phyloP scores from a whole-genome alignment of 2,797 vertebrate species.

The Alca torda region DNA sequence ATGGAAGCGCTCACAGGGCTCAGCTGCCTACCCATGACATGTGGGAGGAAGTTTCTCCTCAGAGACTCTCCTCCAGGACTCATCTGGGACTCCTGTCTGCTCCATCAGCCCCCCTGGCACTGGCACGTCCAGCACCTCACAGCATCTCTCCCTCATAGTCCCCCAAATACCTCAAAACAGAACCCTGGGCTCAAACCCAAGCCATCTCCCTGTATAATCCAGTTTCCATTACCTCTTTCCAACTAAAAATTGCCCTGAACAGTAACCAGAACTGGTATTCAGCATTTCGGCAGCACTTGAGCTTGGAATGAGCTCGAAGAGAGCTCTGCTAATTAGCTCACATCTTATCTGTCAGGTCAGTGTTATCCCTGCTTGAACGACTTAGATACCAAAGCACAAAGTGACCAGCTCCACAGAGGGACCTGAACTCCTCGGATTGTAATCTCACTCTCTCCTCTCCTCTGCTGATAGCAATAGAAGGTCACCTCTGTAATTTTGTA shows the following conservation, averaged over 20 bases:
- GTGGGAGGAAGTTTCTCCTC: not conserved
- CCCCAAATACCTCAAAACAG: not conserved
- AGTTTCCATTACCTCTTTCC: not conserved
- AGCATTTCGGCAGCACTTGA: not conserved
- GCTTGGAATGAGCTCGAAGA: not conserved
- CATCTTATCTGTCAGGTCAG: not conserved
- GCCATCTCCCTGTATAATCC: not conserved
- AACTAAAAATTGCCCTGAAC: not conserved
- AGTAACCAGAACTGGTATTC: not conserved
- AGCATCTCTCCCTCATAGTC: not conserved
- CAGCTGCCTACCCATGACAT: not conserved
- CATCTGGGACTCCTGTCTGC: not conserved
- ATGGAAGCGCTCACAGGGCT: not conserved
- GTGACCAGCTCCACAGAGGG: not conserved
- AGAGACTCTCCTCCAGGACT: not conserved
- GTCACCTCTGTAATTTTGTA: not conserved
- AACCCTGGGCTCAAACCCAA: not conserved
- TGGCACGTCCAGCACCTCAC: not conserved
- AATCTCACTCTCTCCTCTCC: not conserved
- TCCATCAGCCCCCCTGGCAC: not conserved
- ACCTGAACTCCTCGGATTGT: not conserved
- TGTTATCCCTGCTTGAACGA: not conserved
- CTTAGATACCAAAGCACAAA: not conserved
- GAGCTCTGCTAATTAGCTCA: slow-evolving; percentile 8
- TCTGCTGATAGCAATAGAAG: not conserved